phyloP scores from a whole-genome alignment of 2,113 vertebrate species.

The Salvelinus alpinus region DNA sequence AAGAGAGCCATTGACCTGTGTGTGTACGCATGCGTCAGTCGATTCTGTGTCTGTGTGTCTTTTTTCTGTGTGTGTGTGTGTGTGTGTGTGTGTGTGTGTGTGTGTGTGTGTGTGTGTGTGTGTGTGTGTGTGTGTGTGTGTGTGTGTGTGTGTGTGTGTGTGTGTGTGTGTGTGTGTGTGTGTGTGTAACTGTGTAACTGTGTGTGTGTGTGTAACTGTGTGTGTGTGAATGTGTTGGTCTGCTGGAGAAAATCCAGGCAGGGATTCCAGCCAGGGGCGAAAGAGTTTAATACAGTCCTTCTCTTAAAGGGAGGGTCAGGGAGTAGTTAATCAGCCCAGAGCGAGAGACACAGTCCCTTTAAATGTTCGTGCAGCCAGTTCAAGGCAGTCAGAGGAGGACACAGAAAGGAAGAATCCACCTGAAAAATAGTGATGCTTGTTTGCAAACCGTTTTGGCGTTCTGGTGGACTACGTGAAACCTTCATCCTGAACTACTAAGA shows the following conservation, averaged over 20 bases:
- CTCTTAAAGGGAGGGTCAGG: too few species aligned
- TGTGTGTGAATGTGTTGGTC: background rate
- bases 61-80: conserved; percentile 25
- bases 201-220: too few species aligned
- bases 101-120: conserved; percentile 4
- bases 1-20: background rate
- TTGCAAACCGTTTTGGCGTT: too few species aligned
- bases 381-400: conserved; percentile 16
- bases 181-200: background rate
- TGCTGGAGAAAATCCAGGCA: too few species aligned
- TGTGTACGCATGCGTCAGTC: background rate
- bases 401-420: too few species aligned
- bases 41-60: conserved; percentile 1
- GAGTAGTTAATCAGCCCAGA: conserved; percentile 41
- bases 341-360: conserved; percentile 61
- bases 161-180: background rate
- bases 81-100: conserved; percentile 20
- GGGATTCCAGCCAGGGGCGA: too few species aligned
- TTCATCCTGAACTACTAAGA: too few species aligned
- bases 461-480: too few species aligned
- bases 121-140: background rate
- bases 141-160: background rate
- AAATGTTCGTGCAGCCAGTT: conserved; percentile 57
- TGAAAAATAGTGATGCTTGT: conserved; percentile 4
- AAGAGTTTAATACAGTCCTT: too few species aligned